Base-by-base conservation (phyloP, 2,113 vertebrate species). In the Hepsetus odoe region DNA sequence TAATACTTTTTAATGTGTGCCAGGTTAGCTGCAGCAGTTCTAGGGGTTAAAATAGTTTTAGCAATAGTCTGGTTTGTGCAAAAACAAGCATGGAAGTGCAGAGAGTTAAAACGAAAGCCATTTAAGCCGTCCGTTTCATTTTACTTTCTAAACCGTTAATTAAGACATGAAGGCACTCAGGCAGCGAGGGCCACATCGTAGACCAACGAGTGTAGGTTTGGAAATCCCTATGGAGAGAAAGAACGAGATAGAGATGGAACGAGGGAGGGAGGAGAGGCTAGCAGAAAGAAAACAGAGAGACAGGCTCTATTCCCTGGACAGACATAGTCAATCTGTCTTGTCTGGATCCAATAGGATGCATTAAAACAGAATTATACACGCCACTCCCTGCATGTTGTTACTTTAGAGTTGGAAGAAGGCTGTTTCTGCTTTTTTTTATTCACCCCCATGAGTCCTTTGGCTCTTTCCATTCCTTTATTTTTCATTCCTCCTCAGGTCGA, bases 121-220 rank as follows among this genome's bases (percentile, higher is more conserved):
- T 90, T 53, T n/a, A 53, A 53, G 1, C 5, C 3, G 8, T 22
- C 24, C 8, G 24, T 24, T n/a, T 55, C 24, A 22, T 11, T 24
- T 55, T 8, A 55, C 51, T 55, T 55, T 55, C 24, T 85, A 89
- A 87, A 87, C 68, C 74, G 82, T 83, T 88, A 90, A 91, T 90
- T 90, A 89, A 91, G 85, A 87, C 81, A 64, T 62, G 65, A 32
- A 32, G 49, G 13, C 66, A 55, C 72, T 82, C 53, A 58, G 82
- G 69, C 86, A 83, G 70, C 33, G 85, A 86, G 80, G 76, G 78
- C 77, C 71, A 81, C 80, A 81, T 56, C 84, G 76, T 64, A 78
- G 32, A 79, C 65, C 26, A 28, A 44, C 55, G 59, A 81, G 61
- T 46, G 62, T 64, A 70, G 84, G 67, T 85, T 58, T 30, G 13